A percentile compares a stretch with the other conserved stretches of the same genome.
These are phyloP conservation scores for Rambutsinella grinnellia DNA, from an alignment of 2,888 invertebrate genomes.

Conservation along the genomic window DNA sequence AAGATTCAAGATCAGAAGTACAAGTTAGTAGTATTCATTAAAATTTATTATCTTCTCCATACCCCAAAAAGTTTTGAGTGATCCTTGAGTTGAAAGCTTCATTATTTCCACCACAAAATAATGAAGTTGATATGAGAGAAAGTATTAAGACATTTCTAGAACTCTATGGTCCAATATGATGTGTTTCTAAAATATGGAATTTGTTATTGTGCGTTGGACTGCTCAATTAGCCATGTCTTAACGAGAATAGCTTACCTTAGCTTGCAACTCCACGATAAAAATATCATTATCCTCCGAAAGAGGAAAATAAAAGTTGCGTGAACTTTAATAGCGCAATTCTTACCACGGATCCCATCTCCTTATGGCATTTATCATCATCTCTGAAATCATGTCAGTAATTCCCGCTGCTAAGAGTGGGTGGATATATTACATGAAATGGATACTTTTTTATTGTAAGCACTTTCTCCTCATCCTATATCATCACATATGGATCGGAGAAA, in stretches of 20 bases:
- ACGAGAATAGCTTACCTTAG: neutral
- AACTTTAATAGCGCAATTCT: neutral
- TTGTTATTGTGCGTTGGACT: neutral
- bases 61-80: neutral
- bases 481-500: too few species aligned
- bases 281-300: neutral
- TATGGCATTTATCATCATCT: neutral
- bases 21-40: too few species aligned
- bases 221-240: neutral
- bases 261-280: neutral
- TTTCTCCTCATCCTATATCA: too few species aligned
- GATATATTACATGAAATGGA: too few species aligned
- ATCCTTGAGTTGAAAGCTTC: neutral
- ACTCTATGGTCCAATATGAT: neutral
- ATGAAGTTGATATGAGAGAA: neutral
- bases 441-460: too few species aligned
- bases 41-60: neutral
- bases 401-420: too few species aligned
- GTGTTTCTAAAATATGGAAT: neutral
- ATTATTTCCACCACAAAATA: neutral
- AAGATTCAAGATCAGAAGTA: too few species aligned
- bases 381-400: neutral
- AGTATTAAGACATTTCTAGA: neutral
- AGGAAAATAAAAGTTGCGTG: neutral
- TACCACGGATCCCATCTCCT: neutral